Evolutionary conservation across 1,140 invertebrate species (phyloP).

Genomic region (Archegozetes longisetosus): DNA sequence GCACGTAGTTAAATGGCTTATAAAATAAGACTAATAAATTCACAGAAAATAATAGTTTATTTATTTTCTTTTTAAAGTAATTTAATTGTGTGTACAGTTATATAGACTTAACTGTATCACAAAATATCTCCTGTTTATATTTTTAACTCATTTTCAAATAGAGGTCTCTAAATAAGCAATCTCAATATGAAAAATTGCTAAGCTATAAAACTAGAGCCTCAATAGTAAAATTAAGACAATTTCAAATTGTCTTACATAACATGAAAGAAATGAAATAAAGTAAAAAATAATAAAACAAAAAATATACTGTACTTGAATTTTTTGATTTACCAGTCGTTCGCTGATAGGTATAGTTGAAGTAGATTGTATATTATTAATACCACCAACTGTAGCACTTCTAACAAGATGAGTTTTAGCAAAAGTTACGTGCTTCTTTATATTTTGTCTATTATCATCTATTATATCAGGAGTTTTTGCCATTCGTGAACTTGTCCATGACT

Average conservation of each 20-base stretch:
- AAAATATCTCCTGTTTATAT: too few species aligned
- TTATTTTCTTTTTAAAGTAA: too few species aligned
- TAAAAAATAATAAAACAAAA: neutral
- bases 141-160: too few species aligned
- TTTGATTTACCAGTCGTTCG: neutral
- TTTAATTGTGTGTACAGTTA: too few species aligned
- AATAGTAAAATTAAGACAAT: too few species aligned
- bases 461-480: neutral
- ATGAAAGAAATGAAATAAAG: neutral
- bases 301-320: neutral
- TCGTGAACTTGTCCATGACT: neutral
- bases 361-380: constrained; percentile 1
- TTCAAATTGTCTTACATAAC: too few species aligned
- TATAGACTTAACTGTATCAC: too few species aligned
- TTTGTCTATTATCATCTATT: constrained; percentile 22
- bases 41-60: too few species aligned
- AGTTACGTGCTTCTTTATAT: constrained; percentile 58
- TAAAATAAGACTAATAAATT: too few species aligned
- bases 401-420: constrained; percentile 42
- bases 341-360: neutral
- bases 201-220: too few species aligned
- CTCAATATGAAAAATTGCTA: too few species aligned
- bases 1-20: neutral
- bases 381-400: constrained; percentile 20
- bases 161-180: too few species aligned